These are phyloP conservation scores for Lampris incognitus DNA, from an alignment of 2,113 vertebrate genomes.

Conservation along the genomic window DNA sequence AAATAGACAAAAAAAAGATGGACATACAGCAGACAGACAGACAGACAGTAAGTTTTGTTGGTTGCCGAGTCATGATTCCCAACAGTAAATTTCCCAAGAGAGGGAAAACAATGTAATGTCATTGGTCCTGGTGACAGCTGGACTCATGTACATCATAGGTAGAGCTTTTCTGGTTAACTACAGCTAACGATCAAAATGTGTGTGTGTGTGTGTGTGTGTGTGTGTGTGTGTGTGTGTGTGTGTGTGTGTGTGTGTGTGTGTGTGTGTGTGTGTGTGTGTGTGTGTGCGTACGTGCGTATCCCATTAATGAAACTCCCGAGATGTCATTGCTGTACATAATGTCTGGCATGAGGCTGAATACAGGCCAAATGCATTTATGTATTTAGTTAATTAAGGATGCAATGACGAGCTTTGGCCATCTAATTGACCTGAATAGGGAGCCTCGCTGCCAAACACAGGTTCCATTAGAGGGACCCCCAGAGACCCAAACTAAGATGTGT, in stretches of 20 bases:
- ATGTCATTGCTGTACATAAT: slow-evolving; percentile 74
- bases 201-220: slow-evolving; percentile 19
- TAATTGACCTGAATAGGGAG: slow-evolving; percentile 71
- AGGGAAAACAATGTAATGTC: slow-evolving; percentile 62
- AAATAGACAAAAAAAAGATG: slow-evolving; percentile 14
- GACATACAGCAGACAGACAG: slow-evolving; percentile 34
- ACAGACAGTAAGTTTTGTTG: slow-evolving; percentile 33
- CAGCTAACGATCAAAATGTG: slow-evolving; percentile 58
- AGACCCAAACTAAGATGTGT: slow-evolving; percentile 32
- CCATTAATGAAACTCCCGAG: slow-evolving; percentile 72
- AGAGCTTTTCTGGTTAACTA: slow-evolving; percentile 61
- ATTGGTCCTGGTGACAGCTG: slow-evolving; percentile 64
- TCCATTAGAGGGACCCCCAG: slow-evolving; percentile 62
- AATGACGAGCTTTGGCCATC: slow-evolving; percentile 70
- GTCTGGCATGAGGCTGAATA: slow-evolving; percentile 70
- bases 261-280: slow-evolving; percentile 32
- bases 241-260: slow-evolving; percentile 18
- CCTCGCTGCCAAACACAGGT: slow-evolving; percentile 56
- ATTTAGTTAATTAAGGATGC: slow-evolving; percentile 77
- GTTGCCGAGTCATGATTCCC: slow-evolving; percentile 39
- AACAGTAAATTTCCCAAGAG: slow-evolving; percentile 15
- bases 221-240: slow-evolving; percentile 2
- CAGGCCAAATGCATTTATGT: slow-evolving; percentile 78
- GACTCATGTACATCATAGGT: slow-evolving; percentile 50
- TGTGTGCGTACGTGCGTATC: slow-evolving; percentile 51